Conservation (phyloP, 2,888 invertebrate species). For the Sialis fuliginosa region DNA sequence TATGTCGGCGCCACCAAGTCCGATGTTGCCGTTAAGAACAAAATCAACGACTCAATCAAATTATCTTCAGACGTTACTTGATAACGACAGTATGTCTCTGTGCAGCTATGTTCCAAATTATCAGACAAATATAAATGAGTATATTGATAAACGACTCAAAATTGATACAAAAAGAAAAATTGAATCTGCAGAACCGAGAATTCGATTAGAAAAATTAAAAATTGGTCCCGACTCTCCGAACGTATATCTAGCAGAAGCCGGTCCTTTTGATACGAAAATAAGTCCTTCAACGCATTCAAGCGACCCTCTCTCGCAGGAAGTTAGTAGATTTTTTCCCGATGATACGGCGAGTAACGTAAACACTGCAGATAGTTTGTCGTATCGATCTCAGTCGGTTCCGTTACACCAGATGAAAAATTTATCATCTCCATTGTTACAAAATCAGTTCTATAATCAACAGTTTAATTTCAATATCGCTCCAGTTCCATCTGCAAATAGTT, state of each 20-base stretch:
- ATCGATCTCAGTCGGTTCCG: constrained; percentile 66
- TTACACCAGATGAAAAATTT: constrained; percentile 34
- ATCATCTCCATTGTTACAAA: constrained; percentile 8
- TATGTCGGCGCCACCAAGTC: constrained; percentile 54
- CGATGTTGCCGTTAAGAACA: constrained; percentile 31
- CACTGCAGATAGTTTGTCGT: constrained; percentile 13
- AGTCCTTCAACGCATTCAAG: constrained; percentile 24
- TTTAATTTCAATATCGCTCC: constrained; percentile 15
- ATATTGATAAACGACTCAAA: constrained; percentile 1
- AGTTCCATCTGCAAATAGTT: constrained; percentile 36
- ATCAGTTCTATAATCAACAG: constrained; percentile 5
- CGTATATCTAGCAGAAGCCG: background rate
- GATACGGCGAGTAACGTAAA: constrained; percentile 25
- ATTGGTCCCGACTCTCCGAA: background rate
- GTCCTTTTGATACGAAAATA: constrained; percentile 6
- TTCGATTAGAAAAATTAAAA: background rate
- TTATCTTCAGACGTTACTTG: constrained; percentile 28
- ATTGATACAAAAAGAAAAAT: background rate
- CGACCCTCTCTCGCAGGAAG: constrained; percentile 37
- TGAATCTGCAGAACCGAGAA: background rate
- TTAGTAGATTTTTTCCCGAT: constrained; percentile 42
- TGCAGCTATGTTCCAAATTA: constrained; percentile 29
- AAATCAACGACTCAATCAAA: constrained; percentile 21
- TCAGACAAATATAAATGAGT: background rate
- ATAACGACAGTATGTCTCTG: constrained; percentile 27